These are phyloP conservation scores for Serinus canaria DNA, from an alignment of 2,113 vertebrate genomes.

Conservation along the genomic window DNA sequence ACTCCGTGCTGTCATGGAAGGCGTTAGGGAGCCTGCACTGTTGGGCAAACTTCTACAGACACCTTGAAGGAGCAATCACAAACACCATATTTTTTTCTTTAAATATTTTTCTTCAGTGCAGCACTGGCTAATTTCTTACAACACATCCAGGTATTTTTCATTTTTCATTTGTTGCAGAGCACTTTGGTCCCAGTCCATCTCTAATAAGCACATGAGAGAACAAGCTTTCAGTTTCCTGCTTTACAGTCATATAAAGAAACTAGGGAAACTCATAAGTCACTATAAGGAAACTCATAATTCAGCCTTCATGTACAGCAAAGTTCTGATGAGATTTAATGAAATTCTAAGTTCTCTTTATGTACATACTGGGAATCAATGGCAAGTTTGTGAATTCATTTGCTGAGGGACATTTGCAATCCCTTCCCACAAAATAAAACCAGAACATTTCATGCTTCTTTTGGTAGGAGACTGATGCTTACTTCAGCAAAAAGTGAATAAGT, in stretches of 20 bases:
- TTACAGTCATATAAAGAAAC: background rate
- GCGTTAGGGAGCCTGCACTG: background rate
- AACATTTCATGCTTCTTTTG: background rate
- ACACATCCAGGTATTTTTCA: background rate
- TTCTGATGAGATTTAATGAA: slow-evolving; percentile 57
- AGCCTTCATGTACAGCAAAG: slow-evolving; percentile 21
- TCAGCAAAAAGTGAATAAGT: slow-evolving; percentile 30
- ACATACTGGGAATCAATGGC: slow-evolving; percentile 36
- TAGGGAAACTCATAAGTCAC: slow-evolving; percentile 14
- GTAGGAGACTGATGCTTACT: slow-evolving; percentile 8
- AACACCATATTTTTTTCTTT: background rate
- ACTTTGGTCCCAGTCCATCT: slow-evolving; percentile 24
- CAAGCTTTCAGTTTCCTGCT: slow-evolving; percentile 35
- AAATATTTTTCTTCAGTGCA: background rate
- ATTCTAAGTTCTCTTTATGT: slow-evolving; percentile 52
- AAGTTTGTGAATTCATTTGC: slow-evolving; percentile 54
- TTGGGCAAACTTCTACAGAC: background rate
- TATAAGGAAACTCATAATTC: slow-evolving; percentile 51
- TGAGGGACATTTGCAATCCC: slow-evolving; percentile 21
- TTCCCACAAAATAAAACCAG: background rate
- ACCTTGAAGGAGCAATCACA: background rate
- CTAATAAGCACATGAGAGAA: slow-evolving; percentile 33
- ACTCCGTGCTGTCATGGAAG: background rate
- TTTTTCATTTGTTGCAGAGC: background rate
- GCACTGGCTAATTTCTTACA: background rate